Conservation (phyloP, 2,797 vertebrate species). For the Austrolebias charrua region DNA sequence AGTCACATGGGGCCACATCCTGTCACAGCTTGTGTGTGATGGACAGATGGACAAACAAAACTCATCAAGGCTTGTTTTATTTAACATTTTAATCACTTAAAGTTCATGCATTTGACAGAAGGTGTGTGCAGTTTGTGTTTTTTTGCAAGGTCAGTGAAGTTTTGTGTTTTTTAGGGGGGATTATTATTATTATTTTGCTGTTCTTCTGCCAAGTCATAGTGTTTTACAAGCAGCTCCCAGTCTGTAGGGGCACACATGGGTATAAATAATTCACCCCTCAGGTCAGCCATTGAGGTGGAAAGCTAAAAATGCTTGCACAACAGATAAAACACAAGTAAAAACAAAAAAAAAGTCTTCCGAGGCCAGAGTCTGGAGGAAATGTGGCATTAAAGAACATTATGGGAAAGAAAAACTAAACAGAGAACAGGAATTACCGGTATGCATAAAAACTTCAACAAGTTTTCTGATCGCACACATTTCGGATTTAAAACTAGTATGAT, state of each 20-base stretch:
- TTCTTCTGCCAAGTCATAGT: constrained; percentile 56
- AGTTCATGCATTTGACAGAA: background rate
- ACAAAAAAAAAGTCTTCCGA: constrained; percentile 18
- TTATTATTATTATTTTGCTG: constrained; percentile 25
- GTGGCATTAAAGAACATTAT: constrained; percentile 54
- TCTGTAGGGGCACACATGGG: constrained; percentile 81
- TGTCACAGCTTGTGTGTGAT: constrained; percentile 31
- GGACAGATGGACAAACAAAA: constrained; percentile 32
- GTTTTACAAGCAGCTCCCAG: constrained; percentile 52
- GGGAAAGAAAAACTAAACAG: constrained; percentile 22
- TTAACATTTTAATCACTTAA: background rate
- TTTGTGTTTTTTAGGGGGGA: too few species aligned
- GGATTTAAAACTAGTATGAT: background rate
- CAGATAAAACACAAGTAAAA: constrained; percentile 34
- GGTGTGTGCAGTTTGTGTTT: background rate
- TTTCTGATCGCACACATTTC: background rate
- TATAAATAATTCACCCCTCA: constrained; percentile 78
- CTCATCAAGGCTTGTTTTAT: background rate
- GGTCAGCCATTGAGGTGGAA: constrained; percentile 53
- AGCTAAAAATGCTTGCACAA: constrained; percentile 44
- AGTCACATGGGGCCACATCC: constrained; percentile 22
- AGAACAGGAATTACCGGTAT: constrained; percentile 5
- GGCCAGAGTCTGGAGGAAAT: constrained; percentile 41
- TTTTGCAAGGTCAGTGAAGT: background rate
- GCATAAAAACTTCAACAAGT: constrained; percentile 6